Conservation (phyloP, 2,797 vertebrate species). For the Sardinella longiceps region DNA sequence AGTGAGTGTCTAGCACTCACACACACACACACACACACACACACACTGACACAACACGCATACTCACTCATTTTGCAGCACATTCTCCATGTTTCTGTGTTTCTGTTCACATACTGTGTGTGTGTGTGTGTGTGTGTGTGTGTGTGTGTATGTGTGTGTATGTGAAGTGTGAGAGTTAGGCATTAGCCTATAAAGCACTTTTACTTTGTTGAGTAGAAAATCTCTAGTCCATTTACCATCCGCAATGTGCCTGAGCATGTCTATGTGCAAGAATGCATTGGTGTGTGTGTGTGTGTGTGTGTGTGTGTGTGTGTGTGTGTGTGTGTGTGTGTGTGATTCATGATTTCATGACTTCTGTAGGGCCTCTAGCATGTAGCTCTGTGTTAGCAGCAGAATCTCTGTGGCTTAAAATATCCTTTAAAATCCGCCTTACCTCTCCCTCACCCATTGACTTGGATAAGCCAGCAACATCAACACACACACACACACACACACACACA, state of each 20-base stretch:
- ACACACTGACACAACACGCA: neutral
- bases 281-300: constrained; percentile 33
- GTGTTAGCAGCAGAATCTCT: constrained; percentile 58
- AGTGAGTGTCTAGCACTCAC: constrained; percentile 45
- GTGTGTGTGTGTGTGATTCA: constrained; percentile 28
- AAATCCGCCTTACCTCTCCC: constrained; percentile 65
- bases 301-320: constrained; percentile 24
- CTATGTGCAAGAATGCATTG: no score
- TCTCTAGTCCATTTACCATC: no score
- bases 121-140: neutral
- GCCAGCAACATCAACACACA: constrained; percentile 17
- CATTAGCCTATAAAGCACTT: no score
- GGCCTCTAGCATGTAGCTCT: constrained; percentile 40
- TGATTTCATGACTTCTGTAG: constrained; percentile 20
- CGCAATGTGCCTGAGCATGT: no score
- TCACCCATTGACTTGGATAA: constrained; percentile 57
- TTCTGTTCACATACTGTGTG: no score
- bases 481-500: neutral
- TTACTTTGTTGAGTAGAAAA: no score
- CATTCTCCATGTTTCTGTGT: no score
- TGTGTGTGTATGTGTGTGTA: neutral
- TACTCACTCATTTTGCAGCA: constrained; percentile 6
- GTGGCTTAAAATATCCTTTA: constrained; percentile 71
- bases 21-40: neutral
- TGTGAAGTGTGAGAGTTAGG: no score